phyloP scores from a whole-genome alignment of 2,113 vertebrate genomes.

The Megalops atlanticus region DNA sequence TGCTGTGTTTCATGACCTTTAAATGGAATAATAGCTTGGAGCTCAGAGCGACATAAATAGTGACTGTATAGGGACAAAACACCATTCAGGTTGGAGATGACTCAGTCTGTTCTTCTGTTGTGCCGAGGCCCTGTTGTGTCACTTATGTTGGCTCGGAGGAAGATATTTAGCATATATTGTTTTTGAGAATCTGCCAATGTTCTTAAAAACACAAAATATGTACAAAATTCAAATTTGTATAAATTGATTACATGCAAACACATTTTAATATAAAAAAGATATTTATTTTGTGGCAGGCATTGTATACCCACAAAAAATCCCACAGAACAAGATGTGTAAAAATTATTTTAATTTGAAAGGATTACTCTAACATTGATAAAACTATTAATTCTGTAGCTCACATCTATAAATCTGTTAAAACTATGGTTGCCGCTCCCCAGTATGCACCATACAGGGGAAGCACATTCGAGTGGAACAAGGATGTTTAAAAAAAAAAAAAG shows the following conservation, averaged over 20 bases:
- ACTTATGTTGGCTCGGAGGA: background rate
- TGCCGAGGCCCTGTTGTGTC: background rate
- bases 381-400: no score
- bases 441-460: no score
- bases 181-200: conserved; percentile 8
- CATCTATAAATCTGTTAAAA: no score
- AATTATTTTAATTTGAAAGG: no score
- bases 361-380: no score
- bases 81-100: background rate
- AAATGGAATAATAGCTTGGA: conserved; percentile 6
- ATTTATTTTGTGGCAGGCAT: no score
- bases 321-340: no score
- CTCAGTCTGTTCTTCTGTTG: background rate
- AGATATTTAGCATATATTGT: background rate
- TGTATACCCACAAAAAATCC: no score
- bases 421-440: no score
- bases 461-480: background rate
- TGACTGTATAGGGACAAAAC: conserved; percentile 1
- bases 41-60: background rate
- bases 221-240: background rate
- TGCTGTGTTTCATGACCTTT: conserved; percentile 20
- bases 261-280: no score
- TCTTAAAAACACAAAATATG: background rate
- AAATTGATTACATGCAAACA: conserved; percentile 15
- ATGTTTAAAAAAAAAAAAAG: background rate